Base-by-base conservation (phyloP, 2,888 invertebrate species). In the Synanthedon tipuliformis region DNA sequence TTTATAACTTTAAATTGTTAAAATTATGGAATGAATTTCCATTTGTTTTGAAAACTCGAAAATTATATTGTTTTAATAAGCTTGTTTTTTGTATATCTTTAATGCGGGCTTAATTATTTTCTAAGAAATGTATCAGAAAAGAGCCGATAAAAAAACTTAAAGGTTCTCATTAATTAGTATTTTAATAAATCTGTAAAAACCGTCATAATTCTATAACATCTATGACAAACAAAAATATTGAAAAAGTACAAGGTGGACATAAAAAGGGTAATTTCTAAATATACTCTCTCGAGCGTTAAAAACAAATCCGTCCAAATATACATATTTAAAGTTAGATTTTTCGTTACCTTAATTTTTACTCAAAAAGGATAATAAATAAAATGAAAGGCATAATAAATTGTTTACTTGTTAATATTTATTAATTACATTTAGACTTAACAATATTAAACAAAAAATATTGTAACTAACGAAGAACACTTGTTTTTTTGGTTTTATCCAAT, bases 361-460 rank as follows among this genome's bases (percentile, higher is more conserved):
- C 45, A 45, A 45, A 45, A 23, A 45, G 12, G 7, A 16, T 49
- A 11, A 16, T 49, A 15, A 49, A 49, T 15, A 18, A 27, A 50
- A 13, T 23, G n/a, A 23, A 69, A 71, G 61, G 73, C 75, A 78
- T 80, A 81, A 79, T 73, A 74, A 68, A 59, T 62, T 68, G 66
- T 73, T 77, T 79, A 71, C 69, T 70, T 81, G 81, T 84, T 85
- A 84, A 85, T 85, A 85, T 85, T 86, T 85, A 86, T 86, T 85
- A 81, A 50, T 13, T 62, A 64, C 67, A 66, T 72, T 68, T 80
- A 79, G 71, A 56, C 65, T 59, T 73, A 80, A 62, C 71, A 66
- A 64, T 64, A 71, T 71, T 61, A 66, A 62, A 67, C 63, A 63
- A 75, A 76, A 34, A 77, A 70, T 75, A 68, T 71, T 76, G 72